phyloP scores from a whole-genome alignment of 2,113 vertebrate species.

The Orcinus orca region DNA sequence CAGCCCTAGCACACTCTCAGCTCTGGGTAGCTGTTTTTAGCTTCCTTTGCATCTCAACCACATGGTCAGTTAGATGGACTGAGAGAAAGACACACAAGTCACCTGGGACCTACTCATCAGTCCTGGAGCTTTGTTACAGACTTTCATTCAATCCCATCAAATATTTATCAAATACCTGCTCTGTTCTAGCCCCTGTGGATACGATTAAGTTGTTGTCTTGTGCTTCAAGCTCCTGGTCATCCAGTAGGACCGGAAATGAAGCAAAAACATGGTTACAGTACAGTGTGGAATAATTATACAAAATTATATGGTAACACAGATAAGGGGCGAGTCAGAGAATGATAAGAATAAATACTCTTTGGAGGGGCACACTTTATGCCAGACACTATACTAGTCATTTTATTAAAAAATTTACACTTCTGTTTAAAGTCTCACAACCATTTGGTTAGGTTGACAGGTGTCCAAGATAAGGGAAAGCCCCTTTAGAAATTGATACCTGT shows the following conservation, averaged over 20 bases:
- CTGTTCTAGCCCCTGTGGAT: not conserved
- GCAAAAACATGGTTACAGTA: not conserved
- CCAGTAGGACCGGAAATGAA: not conserved
- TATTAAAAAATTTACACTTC: not conserved
- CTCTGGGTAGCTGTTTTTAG: not conserved
- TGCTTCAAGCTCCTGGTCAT: not conserved
- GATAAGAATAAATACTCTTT: not conserved
- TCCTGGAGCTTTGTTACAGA: not conserved
- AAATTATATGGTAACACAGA: not conserved
- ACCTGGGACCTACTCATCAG: not conserved
- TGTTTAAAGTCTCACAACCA: not conserved
- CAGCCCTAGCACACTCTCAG: not conserved
- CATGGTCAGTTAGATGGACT: not conserved
- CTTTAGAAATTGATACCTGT: not conserved
- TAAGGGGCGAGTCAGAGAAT: not conserved
- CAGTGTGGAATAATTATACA: not conserved
- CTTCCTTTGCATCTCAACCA: not conserved
- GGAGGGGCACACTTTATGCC: not conserved
- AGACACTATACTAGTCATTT: not conserved
- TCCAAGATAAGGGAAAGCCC: not conserved
- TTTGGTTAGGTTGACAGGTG: not conserved
- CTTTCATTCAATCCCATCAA: not conserved
- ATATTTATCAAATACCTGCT: slow-evolving; percentile 21
- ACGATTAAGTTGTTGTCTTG: not conserved
- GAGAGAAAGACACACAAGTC: not conserved